A percentile compares a stretch with the other conserved stretches of the same genome.
Conservation (phyloP, 2,113 vertebrate species). For the Pogona vitticeps region DNA sequence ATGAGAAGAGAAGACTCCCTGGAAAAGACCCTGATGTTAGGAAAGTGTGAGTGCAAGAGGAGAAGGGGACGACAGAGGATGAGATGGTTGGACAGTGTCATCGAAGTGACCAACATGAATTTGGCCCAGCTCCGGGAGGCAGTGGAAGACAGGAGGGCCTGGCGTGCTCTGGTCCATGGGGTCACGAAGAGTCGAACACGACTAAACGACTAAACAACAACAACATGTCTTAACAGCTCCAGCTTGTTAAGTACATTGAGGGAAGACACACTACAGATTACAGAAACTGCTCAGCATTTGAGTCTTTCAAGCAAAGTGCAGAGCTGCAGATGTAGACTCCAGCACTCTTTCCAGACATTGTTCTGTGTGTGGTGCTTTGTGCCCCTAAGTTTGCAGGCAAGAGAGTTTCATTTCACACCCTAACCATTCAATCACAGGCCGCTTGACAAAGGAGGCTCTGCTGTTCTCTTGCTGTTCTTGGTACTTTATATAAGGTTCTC, state of each 20-base stretch:
- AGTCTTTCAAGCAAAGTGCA: not conserved
- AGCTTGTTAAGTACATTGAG: not conserved
- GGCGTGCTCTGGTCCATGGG: too few species aligned
- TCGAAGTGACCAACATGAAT: too few species aligned
- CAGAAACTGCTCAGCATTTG: not conserved
- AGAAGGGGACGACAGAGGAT: too few species aligned
- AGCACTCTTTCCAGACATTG: not conserved
- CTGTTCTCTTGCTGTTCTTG: slow-evolving; percentile 18
- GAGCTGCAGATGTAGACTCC: not conserved
- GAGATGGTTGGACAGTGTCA: too few species aligned
- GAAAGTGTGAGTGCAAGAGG: too few species aligned
- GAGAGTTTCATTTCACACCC: not conserved
- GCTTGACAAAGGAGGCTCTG: not conserved
- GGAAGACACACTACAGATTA: not conserved
- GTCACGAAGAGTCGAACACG: too few species aligned
- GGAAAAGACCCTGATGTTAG: too few species aligned
- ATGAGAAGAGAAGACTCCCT: too few species aligned
- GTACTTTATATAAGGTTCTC: not conserved
- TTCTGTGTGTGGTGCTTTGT: not conserved
- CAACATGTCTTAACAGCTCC: too few species aligned
- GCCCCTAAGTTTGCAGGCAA: not conserved
- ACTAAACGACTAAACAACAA: too few species aligned
- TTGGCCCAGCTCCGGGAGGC: too few species aligned
- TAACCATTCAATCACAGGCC: slow-evolving; percentile 6
- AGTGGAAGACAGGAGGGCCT: too few species aligned